Evolutionary conservation across 2,888 invertebrate species (phyloP), one percentile per base, ranked within the genome.

Genomic region (Romanomermis culicivorax): DNA sequence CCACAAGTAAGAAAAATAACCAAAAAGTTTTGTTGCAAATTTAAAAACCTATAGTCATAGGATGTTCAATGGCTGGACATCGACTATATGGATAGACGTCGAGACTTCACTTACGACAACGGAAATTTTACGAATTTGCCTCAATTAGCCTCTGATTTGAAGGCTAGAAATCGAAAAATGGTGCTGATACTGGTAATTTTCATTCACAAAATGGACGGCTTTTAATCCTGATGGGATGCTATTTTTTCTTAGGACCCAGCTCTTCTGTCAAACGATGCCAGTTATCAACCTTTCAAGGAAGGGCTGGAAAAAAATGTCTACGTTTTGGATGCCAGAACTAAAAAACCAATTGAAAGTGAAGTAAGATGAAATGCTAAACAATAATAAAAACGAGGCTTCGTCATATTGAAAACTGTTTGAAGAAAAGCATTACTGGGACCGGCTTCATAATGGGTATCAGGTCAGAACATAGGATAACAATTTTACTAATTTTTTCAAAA

Each of bases 71-170:
- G 43, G 23, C 83, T 81, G 63, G 85, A 84, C 68, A 75, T 84
- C 57, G 84, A 85, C 70, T 83, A 82, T 65, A 84, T 84, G 83
- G 72, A 77, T 25, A 73, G 77, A 45, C 75, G 75, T 51, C 82
- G 82, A 66, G 82, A 82, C 66, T 85, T 85, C 64, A 82, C 83
- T 0, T 79, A 79, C 63, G 78, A 82, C 64, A 69, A 71, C n/a
- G 67, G 68, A 0, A 76, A 75, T 30, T 84, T 75, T 67, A 74
- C 73, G 48, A 79, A 76, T 2, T 69, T 84, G 42, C 79, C 81
- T 0, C 69, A 45, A n/a, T 45, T 45, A 11, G 45, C 45, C 45
- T 7, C 11, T 11, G 7, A n/a, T 4, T 23, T 45, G 4, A 7
- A 36, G 11, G 36, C 36, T 36, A 36, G 36, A 7, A 36, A 36